Percentiles rank a stretch among this genome's conserved stretches.
Conservation (phyloP, 2,113 vertebrate species). For the cat (Felis catus) region DNA sequence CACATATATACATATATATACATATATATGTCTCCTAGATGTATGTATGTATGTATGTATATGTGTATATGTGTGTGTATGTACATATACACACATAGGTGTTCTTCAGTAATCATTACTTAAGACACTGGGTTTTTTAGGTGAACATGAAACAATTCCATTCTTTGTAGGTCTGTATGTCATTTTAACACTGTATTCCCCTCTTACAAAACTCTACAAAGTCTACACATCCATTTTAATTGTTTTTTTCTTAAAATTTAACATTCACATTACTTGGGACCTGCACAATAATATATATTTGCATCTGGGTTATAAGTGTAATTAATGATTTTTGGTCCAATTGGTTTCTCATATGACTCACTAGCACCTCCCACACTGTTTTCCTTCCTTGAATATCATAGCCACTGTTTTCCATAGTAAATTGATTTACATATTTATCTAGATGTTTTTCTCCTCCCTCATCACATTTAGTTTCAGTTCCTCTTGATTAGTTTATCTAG, state of each 20-base stretch:
- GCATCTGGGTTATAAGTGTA: background rate
- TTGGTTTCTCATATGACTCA: background rate
- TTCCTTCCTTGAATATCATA: constrained; percentile 25
- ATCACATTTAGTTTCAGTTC: constrained; percentile 66
- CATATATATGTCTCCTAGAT: no score
- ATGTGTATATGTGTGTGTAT: no score
- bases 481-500: constrained; percentile 71
- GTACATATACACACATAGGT: background rate
- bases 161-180: background rate
- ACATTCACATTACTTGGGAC: background rate
- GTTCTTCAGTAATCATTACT: background rate
- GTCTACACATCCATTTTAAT: background rate
- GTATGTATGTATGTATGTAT: no score
- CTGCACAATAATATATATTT: background rate
- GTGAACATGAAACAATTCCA: background rate
- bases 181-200: background rate
- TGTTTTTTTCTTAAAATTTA: background rate
- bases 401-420: constrained; percentile 67
- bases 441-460: constrained; percentile 35
- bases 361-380: background rate
- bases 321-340: background rate
- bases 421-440: constrained; percentile 72
- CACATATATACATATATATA: no score
- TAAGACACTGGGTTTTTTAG: background rate
- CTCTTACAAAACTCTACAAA: background rate